These are phyloP conservation scores for Hydraecia micacea DNA, from an alignment of 2,888 invertebrate genomes.

Conservation along the genomic window DNA sequence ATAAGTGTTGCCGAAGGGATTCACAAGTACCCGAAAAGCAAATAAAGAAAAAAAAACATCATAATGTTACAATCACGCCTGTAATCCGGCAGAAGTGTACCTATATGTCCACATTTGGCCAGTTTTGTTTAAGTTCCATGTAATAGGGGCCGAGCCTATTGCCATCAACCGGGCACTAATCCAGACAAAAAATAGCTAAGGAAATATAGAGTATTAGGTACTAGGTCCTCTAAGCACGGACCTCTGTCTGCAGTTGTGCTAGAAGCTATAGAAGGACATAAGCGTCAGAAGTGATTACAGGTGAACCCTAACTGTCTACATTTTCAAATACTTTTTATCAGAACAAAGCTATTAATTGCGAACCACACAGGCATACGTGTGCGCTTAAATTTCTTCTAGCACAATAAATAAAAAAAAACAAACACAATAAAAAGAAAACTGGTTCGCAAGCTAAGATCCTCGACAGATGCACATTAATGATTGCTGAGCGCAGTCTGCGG, in stretches of 20 bases:
- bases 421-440: constrained; percentile 19
- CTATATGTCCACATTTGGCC: no score
- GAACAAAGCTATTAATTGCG: constrained; percentile 13
- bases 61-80: neutral
- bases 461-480: constrained; percentile 57
- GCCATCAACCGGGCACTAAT: neutral
- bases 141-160: neutral
- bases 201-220: neutral
- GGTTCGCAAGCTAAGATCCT: constrained; percentile 36
- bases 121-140: neutral
- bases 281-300: neutral
- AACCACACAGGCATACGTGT: neutral
- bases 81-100: no score
- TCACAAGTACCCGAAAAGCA: neutral
- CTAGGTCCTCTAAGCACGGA: neutral
- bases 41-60: neutral
- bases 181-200: neutral
- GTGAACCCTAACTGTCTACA: neutral
- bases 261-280: neutral
- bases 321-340: constrained; percentile 9
- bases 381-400: constrained; percentile 16
- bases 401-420: constrained; percentile 9
- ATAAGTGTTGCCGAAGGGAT: no score
- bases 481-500: constrained; percentile 39
- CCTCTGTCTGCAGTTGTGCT: neutral